Evolutionary conservation across 2,888 invertebrate genomes (phyloP), one percentile per base, ranked within the genome.

Genomic region (Baccha elongata): DNA sequence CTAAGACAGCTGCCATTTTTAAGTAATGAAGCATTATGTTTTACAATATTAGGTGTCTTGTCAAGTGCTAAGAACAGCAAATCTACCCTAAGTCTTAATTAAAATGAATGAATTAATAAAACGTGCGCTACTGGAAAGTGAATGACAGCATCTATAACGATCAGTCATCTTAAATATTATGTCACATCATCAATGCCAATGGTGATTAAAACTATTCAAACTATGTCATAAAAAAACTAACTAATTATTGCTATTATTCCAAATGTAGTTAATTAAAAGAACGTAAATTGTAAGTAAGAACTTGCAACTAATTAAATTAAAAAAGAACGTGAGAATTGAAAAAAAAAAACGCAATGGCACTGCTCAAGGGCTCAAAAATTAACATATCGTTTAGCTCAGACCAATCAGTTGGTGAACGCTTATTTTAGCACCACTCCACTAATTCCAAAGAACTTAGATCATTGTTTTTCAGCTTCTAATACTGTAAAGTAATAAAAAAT

Each of bases 381-480:
- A 73, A 53, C 53, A 26, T 46, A 46, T 64, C 44, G 46, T 62
- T 62, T 72, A 37, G 15, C 35, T 40, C 15, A 40, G 37, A 17
- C n/a, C 23, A 13, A 48, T 17, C 7, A 58, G 26, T 42, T 40
- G 35, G 35, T 58, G 26, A n/a, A n/a, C n/a, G n/a, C 6, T 37
- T 40, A 37, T 48, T 55, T 46, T 73, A 65, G 17, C 55, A 72
- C 42, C 44, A 65, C 37, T 23, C 37, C 13, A 6, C 48, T 64
- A 65, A 73, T 55, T 73, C 64, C 40, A 29, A 23, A 37, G 44
- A 35, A 40, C 48, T 23, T 55, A 58, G 73, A 73, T 73, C 64
- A 55, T 13, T 11, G 10, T n/a, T 13, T 10, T 10, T n/a, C 37
- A 37, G n/a, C 8, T n/a, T 29, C 7, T 35, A 5, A 35, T 32